Base-by-base conservation (phyloP, 2,113 vertebrate species). In the Elaphurus davidianus region DNA sequence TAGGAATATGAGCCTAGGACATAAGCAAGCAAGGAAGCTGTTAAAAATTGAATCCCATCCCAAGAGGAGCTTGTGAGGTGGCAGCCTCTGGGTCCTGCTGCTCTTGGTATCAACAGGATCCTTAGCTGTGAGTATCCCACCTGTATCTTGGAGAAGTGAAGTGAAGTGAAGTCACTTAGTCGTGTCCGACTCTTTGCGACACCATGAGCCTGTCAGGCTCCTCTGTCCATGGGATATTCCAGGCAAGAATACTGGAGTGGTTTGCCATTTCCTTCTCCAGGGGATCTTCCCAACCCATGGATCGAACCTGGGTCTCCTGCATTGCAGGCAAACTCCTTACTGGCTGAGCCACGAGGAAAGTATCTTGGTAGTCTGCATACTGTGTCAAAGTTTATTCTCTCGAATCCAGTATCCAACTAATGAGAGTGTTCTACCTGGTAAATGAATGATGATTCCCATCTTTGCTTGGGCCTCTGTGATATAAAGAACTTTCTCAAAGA, bases 221-320 rank as follows among this genome's bases (percentile, higher is more conserved):
- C 5, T 71, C 9, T 13, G 5, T 40, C 19, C 67, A 40, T 71
- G n/a, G n/a, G 5, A 40, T 71, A 13, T 3, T 71, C 67, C n/a
- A 71, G n/a, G 5, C n/a, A 71, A 71, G 67, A 40, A 23, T 23
- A 71, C 67, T 23, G 19, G n/a, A 40, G 67, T 40, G 19, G 5
- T 0, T 40, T 40, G 67, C 67, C 67, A 23, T 71, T 23, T 71
- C n/a, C 67, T 12, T 71, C 67, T 40, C n/a, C n/a, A 71, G 67
- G n/a, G n/a, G n/a, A 40, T 71, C 17, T 23, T 40, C 67, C n/a
- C 67, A 71, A 71, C 67, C 9, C 19, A 40, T 11, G 67, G 10
- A 40, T 23, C 0, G 2, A 71, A 40, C n/a, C n/a, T 0, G 0
- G 67, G 67, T 23, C 67, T 71, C 67, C 67, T 71, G 19, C 67